phyloP scores from a whole-genome alignment of 2,888 invertebrate genomes.

The Artemia sinica region DNA sequence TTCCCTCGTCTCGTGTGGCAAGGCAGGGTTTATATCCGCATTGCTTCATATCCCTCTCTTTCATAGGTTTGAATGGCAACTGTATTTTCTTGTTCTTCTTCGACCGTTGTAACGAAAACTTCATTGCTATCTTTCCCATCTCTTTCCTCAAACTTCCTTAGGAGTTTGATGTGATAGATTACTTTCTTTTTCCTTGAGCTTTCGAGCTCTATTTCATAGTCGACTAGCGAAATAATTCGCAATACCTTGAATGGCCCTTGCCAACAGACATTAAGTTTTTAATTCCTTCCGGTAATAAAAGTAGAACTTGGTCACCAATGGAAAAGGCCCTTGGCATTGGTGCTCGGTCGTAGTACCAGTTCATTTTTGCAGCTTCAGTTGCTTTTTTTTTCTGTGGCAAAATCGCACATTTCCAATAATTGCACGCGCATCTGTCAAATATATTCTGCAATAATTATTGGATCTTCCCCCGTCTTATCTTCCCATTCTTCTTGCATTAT shows the following conservation, averaged over 20 bases:
- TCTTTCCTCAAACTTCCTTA: too few species aligned
- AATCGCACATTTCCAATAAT: conserved; percentile 20
- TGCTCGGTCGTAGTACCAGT: not conserved
- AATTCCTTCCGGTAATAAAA: not conserved
- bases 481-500: conserved; percentile 11
- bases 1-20: too few species aligned
- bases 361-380: conserved; percentile 8
- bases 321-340: not conserved
- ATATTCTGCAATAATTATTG: too few species aligned
- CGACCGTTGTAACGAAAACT: too few species aligned
- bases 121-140: too few species aligned
- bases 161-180: not conserved
- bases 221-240: conserved; percentile 1
- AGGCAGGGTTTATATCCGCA: too few species aligned
- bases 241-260: not conserved
- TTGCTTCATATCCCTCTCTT: too few species aligned
- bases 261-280: conserved; percentile 1
- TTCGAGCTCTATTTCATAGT: conserved; percentile 8
- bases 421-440: conserved; percentile 21
- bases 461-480: conserved; percentile 8
- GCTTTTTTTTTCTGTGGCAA: conserved; percentile 15
- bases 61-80: too few species aligned
- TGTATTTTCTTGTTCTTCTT: too few species aligned
- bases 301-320: too few species aligned
- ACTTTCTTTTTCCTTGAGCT: conserved; percentile 10